phyloP scores from a whole-genome alignment of 2,888 invertebrate genomes.

The Vanessa cardui region DNA sequence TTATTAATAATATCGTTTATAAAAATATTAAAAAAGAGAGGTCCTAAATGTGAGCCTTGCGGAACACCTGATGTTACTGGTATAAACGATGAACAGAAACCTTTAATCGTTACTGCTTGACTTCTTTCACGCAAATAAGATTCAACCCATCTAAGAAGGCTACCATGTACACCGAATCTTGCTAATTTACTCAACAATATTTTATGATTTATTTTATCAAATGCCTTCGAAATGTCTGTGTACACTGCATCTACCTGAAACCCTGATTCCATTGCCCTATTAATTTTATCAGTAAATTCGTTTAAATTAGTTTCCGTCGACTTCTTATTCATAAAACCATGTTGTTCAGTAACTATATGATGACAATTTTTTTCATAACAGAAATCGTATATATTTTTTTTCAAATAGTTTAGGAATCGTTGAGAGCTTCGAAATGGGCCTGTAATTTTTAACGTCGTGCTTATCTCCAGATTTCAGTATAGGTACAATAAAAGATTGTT shows the following conservation, averaged over 20 bases:
- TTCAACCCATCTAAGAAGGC: neutral
- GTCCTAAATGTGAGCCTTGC: slow-evolving; percentile 3
- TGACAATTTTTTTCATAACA: neutral
- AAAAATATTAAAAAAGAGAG: neutral
- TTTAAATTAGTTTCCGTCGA: neutral
- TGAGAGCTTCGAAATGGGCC: neutral
- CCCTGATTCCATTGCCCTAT: neutral
- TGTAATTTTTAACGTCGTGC: neutral
- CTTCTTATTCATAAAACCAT: neutral
- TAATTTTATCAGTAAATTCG: neutral
- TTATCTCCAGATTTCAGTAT: neutral
- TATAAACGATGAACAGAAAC: neutral
- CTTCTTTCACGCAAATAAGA: slow-evolving; percentile 1
- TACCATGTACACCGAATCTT: neutral
- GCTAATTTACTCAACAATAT: neutral
- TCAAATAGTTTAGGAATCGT: neutral
- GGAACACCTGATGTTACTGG: neutral
- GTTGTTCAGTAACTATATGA: neutral
- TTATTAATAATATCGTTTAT: neutral
- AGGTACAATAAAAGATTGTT: neutral
- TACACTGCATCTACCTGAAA: neutral
- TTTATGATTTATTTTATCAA: neutral
- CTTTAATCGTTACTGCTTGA: neutral
- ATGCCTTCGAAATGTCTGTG: neutral
- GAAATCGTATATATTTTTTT: neutral